Evolutionary conservation across 2,113 vertebrate species (phyloP).

Genomic region (Menura novaehollandiae): DNA sequence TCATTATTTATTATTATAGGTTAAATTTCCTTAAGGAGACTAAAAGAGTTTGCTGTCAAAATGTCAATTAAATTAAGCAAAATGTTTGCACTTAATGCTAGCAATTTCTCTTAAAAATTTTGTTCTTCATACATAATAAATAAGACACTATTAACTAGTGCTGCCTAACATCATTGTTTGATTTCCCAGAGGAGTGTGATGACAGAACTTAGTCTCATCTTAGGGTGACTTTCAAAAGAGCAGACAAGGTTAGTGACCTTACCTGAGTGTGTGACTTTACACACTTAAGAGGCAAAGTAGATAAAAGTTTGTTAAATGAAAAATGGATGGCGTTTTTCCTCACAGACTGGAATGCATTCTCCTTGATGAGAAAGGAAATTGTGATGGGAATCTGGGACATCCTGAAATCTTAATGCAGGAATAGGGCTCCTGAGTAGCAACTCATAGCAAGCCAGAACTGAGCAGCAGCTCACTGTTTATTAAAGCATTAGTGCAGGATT

Average conservation of each 20-base stretch:
- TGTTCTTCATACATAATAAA: slow-evolving; percentile 25
- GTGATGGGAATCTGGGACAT: slow-evolving; percentile 50
- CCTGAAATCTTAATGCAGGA: slow-evolving; percentile 16
- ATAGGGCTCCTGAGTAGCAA: neutral
- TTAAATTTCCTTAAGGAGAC: neutral
- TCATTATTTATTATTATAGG: neutral
- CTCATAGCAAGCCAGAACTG: neutral
- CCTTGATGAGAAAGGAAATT: slow-evolving; percentile 38
- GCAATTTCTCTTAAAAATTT: neutral
- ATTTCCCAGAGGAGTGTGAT: neutral
- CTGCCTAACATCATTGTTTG: neutral
- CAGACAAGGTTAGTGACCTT: neutral
- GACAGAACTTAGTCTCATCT: neutral
- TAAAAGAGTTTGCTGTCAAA: neutral
- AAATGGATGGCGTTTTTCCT: slow-evolving; percentile 18
- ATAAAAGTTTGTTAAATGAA: slow-evolving; percentile 30
- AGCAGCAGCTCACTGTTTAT: neutral
- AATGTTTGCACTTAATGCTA: neutral
- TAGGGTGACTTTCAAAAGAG: neutral
- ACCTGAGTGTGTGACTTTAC: neutral
- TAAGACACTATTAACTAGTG: neutral
- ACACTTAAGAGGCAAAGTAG: slow-evolving; percentile 3
- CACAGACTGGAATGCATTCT: neutral
- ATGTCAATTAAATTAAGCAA: slow-evolving; percentile 13
- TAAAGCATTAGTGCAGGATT: neutral